A percentile compares a stretch with the other conserved stretches of the same genome.
phyloP scores from a whole-genome alignment of 2,888 invertebrate genomes.

The Perithous albicinctus region DNA sequence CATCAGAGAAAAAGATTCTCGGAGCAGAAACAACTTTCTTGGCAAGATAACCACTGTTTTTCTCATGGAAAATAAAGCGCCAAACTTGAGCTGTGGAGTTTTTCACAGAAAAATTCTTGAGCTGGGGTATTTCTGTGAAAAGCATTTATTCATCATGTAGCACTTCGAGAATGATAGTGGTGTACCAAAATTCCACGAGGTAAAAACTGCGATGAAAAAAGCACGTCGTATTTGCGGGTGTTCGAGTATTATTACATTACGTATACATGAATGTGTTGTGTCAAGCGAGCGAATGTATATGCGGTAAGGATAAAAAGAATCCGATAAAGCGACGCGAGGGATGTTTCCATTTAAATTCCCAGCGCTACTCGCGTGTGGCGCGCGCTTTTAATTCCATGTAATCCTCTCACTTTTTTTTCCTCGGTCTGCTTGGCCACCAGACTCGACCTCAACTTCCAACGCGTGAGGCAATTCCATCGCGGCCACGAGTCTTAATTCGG shows the following conservation, averaged over 20 bases:
- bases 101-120: conserved; percentile 2
- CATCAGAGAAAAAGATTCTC: not conserved
- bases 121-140: too few relatives aligned
- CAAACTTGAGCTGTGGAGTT: not conserved
- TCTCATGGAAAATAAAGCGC: not conserved
- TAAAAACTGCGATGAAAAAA: not conserved
- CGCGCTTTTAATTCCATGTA: conserved; percentile 69
- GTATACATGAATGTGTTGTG: conserved; percentile 62
- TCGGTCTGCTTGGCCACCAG: conserved; percentile 29
- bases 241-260: conserved; percentile 65
- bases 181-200: not conserved
- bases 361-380: conserved; percentile 60
- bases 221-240: conserved; percentile 35
- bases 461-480: conserved; percentile 53
- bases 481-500: conserved; percentile 55
- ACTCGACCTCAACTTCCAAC: conserved; percentile 22
- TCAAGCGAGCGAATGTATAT: conserved; percentile 33
- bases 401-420: conserved; percentile 65
- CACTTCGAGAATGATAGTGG: not conserved
- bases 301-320: conserved; percentile 64
- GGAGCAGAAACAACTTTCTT: not conserved
- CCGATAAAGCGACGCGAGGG: conserved; percentile 64
- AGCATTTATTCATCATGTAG: conserved; percentile 2
- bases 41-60: not conserved
- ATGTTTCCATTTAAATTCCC: conserved; percentile 70